Conservation (phyloP, 2,113 vertebrate species). For the Morphnarchus princeps region DNA sequence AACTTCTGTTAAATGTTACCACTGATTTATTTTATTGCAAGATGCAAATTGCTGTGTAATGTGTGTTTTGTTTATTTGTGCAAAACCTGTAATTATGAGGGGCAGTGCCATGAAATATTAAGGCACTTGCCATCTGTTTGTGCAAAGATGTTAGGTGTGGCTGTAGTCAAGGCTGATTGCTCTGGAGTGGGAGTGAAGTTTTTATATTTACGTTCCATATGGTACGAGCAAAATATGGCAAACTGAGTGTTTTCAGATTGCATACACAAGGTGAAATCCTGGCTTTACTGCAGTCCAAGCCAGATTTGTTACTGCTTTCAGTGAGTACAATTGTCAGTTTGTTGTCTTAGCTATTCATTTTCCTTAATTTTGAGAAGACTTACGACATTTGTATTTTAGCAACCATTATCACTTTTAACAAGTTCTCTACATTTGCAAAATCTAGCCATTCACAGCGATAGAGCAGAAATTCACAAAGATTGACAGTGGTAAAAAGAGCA, state of each 20-base stretch:
- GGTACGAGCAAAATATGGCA: neutral
- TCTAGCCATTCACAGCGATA: neutral
- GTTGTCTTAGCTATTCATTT: neutral
- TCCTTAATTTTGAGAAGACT: neutral
- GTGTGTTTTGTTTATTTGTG: constrained; percentile 6
- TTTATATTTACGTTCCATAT: constrained; percentile 1
- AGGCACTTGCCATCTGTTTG: constrained; percentile 31
- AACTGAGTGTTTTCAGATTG: neutral
- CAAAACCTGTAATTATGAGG: neutral
- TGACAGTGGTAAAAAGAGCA: neutral
- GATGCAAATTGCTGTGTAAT: neutral
- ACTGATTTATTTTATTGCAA: neutral
- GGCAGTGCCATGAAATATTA: constrained; percentile 37
- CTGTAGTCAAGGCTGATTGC: neutral
- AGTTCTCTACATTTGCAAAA: neutral
- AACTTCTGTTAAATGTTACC: neutral
- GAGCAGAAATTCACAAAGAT: neutral
- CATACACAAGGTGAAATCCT: neutral
- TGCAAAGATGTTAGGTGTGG: constrained; percentile 22
- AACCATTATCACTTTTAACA: neutral
- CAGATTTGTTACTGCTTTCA: neutral
- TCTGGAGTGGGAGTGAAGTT: neutral
- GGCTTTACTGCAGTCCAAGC: neutral
- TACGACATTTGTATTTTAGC: neutral
- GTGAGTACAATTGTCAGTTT: neutral